Conservation (phyloP, 1,140 invertebrate species). For the Bombus sylvicola region DNA sequence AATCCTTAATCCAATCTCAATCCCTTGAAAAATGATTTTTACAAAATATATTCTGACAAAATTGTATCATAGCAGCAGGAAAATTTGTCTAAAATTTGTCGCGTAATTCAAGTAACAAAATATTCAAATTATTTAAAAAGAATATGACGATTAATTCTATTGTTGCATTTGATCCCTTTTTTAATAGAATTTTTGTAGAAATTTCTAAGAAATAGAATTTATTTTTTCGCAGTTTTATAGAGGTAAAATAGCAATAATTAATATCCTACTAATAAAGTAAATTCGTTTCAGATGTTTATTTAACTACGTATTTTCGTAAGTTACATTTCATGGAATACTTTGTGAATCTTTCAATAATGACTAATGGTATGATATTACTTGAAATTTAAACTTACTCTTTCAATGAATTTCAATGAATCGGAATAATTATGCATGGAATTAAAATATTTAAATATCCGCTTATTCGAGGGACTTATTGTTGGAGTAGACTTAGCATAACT, state of each 20-base stretch:
- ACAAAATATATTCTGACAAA: not conserved
- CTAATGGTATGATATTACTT: no score
- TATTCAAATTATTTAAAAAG: not conserved
- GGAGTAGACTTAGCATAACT: constrained; percentile 46
- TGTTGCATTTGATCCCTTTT: no score
- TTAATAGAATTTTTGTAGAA: no score
- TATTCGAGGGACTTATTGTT: constrained; percentile 52
- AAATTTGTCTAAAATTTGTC: not conserved
- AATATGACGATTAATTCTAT: not conserved
- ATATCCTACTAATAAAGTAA: not conserved
- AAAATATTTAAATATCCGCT: constrained; percentile 43
- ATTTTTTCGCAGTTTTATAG: not conserved
- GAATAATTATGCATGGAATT: not conserved
- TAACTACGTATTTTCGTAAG: no score
- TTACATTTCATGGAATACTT: no score
- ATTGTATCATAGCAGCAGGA: not conserved
- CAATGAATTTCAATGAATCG: not conserved
- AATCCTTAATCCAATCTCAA: not conserved
- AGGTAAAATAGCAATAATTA: not conserved
- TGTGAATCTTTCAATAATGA: no score
- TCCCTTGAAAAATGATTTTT: constrained; percentile 6
- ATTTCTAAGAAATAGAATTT: no score
- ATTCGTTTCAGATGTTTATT: no score
- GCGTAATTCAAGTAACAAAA: not conserved
- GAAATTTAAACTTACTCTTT: not conserved